Evolutionary conservation across 2,113 vertebrate genomes (phyloP), one percentile per base, ranked within the genome.

Genomic region (Rhadina sibilatrix): DNA sequence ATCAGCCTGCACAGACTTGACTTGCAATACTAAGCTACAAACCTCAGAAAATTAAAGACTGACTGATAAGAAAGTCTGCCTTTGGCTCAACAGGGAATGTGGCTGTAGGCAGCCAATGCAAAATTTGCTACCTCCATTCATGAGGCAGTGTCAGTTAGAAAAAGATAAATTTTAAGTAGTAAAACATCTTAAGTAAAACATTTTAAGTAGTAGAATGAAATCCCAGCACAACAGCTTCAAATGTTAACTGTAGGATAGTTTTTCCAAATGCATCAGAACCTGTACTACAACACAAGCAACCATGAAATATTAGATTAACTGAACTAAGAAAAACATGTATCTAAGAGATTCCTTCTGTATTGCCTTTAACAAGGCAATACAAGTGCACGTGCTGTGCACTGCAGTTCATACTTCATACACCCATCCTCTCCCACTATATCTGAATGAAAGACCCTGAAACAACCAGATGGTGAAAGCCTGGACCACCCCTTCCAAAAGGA

Each of bases 371-470:
- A 75, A 31, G 31, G 50, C n/a, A 78, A 25, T 20, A 28, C 30
- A 50, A 72, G 31, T 0, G 0, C 24, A 12, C 0, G 0, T 18
- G 31, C 30, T 49, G 11, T 8, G 13, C 22, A 5, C 23, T 60
- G 30, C 33, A 59, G 16, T 10, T 87, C 40, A 57, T 28, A 53
- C 20, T 53, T 80, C 20, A 23, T 3, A 35, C 6, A 11, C 2
- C 5, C 27, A 37, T 15, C 31, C 30, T 40, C 42, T 42, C 74
- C 28, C 31, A 8, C 16, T 35, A 12, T 9, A 53, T 38, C 25
- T 1, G 1, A 12, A 17, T 44, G 4, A 59, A 72, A 64, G 15
- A 52, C 14, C 23, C 70, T 76, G 33, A 38, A 70, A 0, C 12
- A 71, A 20, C 14, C 33, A 65, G 40, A 61, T 0, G 1, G 8